Base-by-base conservation (phyloP, 2,888 invertebrate species). In the Monochamus alternatus region DNA sequence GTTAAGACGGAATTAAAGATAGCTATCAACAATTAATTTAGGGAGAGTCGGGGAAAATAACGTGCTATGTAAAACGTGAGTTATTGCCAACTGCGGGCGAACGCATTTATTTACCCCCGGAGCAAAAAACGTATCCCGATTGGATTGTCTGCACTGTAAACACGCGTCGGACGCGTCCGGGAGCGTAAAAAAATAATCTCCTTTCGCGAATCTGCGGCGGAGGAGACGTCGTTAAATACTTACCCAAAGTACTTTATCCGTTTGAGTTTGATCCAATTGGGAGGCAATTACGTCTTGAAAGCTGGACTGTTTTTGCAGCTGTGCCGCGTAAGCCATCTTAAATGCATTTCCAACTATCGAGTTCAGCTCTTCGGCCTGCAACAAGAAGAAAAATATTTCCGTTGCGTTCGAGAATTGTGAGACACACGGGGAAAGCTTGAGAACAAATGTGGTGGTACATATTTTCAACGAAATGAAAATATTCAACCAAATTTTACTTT, bases 291-390 rank as follows among this genome's bases (percentile, higher is more conserved):
- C 94, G 89, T 94, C 93, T 88, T 94, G 93, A 86, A 92, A 90
- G 83, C 90, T 91, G 80, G 92, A 91, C 84, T 91, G 91, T 87
- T 92, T 91, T 90, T 95, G 95, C 89, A 95, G 91, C 90, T 96
- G 95, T 87, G 94, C 94, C 87, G 96, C 95, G 91, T 96, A 96
- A 87, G 96, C 96, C 94, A 96, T 95, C 89, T 96, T 95, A 92
- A 96, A 96, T 87, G 96, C 96, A 94, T 96, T 95, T 90, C 96
- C 96, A 86, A 96, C 95, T 85, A 96, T 93, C 84, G 94, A 92
- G 90, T 96, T 96, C 88, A 96, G 89, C 90, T 96, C 96, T 89
- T 96, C 96, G 86, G 96, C 95, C 96, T 96, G 92, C 81, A 87
- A 88, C 82, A 81, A 84, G 77, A 78, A 78, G 71, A 79, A 73